These are phyloP conservation scores for Eupithecia abbreviata DNA, from an alignment of 2,888 invertebrate genomes.

Conservation along the genomic window DNA sequence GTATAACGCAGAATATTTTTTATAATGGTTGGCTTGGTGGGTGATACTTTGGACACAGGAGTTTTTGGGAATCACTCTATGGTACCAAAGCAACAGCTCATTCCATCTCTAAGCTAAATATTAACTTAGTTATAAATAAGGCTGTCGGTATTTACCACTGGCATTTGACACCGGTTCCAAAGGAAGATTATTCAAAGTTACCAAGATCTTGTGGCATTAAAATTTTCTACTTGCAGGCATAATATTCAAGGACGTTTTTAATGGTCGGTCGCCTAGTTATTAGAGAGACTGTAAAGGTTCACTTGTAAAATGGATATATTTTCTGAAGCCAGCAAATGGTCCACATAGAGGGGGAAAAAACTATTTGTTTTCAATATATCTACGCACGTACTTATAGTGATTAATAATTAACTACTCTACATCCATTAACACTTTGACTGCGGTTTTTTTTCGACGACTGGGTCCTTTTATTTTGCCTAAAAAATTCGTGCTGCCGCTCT, in stretches of 20 bases:
- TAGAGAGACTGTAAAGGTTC: background rate
- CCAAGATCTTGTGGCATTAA: slow-evolving; percentile 62
- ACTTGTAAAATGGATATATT: background rate
- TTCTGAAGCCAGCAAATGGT: background rate
- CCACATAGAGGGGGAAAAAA: background rate
- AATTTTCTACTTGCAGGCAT: slow-evolving; percentile 60
- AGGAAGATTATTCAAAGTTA: slow-evolving; percentile 59
- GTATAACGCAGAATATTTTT: too few species aligned
- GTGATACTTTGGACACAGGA: too few species aligned
- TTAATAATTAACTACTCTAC: too few species aligned
- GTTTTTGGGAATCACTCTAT: too few species aligned
- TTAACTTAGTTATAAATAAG: slow-evolving; percentile 28
- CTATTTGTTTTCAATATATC: background rate
- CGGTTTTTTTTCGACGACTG: too few species aligned
- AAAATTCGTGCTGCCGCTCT: too few species aligned
- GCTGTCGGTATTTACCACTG: slow-evolving; percentile 63
- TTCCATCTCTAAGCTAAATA: background rate
- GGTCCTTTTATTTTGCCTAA: too few species aligned
- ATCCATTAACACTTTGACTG: too few species aligned
- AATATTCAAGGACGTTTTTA: slow-evolving; percentile 44
- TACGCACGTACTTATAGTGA: background rate
- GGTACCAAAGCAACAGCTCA: background rate
- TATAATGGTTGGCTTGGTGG: too few species aligned
- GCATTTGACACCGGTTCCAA: slow-evolving; percentile 60
- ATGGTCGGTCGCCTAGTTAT: background rate